phyloP scores from a whole-genome alignment of 2,888 invertebrate species.

The Parnassius smintheus region DNA sequence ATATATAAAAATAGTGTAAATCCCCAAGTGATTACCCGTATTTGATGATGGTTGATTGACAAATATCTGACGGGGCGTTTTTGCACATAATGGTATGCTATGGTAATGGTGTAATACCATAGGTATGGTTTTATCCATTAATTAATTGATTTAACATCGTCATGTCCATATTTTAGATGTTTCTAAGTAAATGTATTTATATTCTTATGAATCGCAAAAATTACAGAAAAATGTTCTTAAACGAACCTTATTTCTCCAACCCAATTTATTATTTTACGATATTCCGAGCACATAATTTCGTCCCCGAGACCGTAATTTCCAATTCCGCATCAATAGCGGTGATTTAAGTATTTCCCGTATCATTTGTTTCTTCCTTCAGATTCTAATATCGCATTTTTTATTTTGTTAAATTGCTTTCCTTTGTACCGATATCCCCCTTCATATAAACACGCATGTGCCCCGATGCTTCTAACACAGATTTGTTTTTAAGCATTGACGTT shows the following conservation, averaged over 20 bases:
- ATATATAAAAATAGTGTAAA: too few species aligned
- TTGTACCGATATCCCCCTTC: conserved; percentile 64
- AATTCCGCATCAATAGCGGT: conserved; percentile 72
- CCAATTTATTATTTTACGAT: conserved; percentile 43
- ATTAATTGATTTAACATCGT: too few species aligned
- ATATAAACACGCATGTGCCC: conserved; percentile 62
- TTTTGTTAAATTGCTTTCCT: conserved; percentile 79
- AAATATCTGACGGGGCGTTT: too few species aligned
- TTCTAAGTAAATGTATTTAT: too few species aligned
- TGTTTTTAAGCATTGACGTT: conserved; percentile 74
- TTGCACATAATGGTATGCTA: too few species aligned
- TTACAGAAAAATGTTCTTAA: conserved; percentile 13
- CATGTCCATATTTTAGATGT: too few species aligned
- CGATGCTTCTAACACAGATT: conserved; percentile 64
- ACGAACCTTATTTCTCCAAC: conserved; percentile 19
- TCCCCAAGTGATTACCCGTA: too few species aligned
- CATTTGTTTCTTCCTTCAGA: conserved; percentile 69
- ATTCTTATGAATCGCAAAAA: not conserved
- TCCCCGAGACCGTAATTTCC: conserved; percentile 43
- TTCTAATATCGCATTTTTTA: conserved; percentile 72
- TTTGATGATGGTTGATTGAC: too few species aligned
- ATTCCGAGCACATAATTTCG: conserved; percentile 43
- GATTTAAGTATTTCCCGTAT: conserved; percentile 79
- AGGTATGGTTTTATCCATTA: too few species aligned
- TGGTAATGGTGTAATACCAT: too few species aligned